Evolutionary conservation across 2,888 invertebrate genomes (phyloP), one percentile per base, ranked within the genome.

Genomic region (Griposia aprilina): DNA sequence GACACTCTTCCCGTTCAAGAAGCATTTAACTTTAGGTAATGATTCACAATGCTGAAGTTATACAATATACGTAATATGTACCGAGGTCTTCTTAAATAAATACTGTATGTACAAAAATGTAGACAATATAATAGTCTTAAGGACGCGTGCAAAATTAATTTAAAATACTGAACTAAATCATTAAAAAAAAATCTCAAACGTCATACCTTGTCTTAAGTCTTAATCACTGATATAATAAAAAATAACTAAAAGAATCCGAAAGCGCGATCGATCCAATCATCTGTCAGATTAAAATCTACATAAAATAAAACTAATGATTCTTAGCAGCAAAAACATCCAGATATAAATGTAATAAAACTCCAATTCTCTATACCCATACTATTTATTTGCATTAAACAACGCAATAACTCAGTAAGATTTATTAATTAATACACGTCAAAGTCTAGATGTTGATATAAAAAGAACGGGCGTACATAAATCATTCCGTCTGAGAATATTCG

Each of bases 391-490:
- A 81, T 85, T 77, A 83, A 86, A 86, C 87, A 82, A 82, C 65
- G 80, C 81, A 86, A 91, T 87, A 88, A 90, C 87, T 90, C 88
- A 88, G 63, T 71, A 75, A 86, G 86, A 83, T 88, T 89, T 87
- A 92, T 90, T 91, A 92, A 91, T 92, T 90, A 89, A 89, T 84
- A 89, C 85, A 88, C 89, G 90, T 91, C 91, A 89, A 85, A 88
- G 83, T 85, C 86, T 90, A 90, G 87, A 88, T 88, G 87, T 86
- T 86, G 90, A 88, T 88, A 87, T 89, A 91, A 90, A 91, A 91
- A 91, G 87, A 83, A 86, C 80, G 79, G 80, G 83, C 77, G 86
- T 76, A 88, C 90, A 94, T 95, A 93, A 94, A 94, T 94, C 94
- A 94, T 90, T 83, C 76, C 30, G 80, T 88, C 89, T 88, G 87